Percentiles rank a stretch among this genome's conserved stretches.
These are phyloP conservation scores for Lepisosteus oculatus DNA, from an alignment of 2,113 vertebrate genomes.

Conservation along the genomic window DNA sequence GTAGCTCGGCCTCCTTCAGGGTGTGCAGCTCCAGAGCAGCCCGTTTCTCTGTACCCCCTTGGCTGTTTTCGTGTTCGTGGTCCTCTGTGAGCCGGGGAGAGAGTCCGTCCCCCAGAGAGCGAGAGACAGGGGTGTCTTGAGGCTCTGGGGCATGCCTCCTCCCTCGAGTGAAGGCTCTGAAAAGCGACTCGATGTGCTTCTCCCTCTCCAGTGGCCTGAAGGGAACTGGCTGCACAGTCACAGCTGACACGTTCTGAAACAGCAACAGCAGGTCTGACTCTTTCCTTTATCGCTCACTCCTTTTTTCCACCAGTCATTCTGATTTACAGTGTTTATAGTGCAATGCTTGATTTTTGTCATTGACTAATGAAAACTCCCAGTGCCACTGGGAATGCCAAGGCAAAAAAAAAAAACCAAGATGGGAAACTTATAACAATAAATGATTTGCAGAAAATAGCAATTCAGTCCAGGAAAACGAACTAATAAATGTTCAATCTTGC, in stretches of 20 bases:
- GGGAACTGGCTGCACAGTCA: slow-evolving; percentile 63
- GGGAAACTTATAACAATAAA: no score
- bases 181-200: slow-evolving; percentile 63
- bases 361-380: no score
- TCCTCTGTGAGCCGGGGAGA: slow-evolving; percentile 5
- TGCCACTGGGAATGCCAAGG: no score
- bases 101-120: slow-evolving; percentile 11
- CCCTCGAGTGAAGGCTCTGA: slow-evolving; percentile 44
- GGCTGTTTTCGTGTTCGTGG: not conserved
- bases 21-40: slow-evolving; percentile 10
- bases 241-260: slow-evolving; percentile 49
- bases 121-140: slow-evolving; percentile 23
- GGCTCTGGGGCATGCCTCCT: slow-evolving; percentile 30
- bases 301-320: no score
- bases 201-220: slow-evolving; percentile 63
- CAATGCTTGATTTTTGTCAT: no score
- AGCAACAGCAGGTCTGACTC: not conserved
- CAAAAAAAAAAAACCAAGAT: no score
- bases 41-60: not conserved
- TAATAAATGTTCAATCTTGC: no score
- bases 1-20: not conserved
- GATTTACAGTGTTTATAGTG: no score
- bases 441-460: no score
- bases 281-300: no score
- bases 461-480: no score